These are phyloP conservation scores for Drosophila anceps DNA, from an alignment of 2,888 invertebrate species.

Conservation along the genomic window DNA sequence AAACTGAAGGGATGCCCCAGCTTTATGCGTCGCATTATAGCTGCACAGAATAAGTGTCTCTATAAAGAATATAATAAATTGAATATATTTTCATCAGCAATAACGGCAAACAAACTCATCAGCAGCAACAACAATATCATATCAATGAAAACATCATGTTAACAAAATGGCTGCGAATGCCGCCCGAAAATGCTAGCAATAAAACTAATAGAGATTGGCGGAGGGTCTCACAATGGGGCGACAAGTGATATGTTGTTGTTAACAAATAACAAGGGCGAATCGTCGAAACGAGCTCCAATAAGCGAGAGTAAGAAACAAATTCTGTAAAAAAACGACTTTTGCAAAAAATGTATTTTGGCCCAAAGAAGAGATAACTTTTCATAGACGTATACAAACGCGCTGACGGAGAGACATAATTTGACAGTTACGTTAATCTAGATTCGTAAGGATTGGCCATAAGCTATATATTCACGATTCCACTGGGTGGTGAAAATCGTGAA, in stretches of 20 bases:
- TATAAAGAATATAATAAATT: constrained; percentile 76
- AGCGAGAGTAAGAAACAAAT: neutral
- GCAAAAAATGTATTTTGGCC: neutral
- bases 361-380: neutral
- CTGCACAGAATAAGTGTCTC: constrained; percentile 75
- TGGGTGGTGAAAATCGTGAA: too few relatives aligned
- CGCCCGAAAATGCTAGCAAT: constrained; percentile 46
- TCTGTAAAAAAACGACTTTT: neutral
- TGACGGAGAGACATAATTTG: neutral
- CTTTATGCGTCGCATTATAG: constrained; percentile 63
- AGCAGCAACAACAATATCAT: constrained; percentile 45
- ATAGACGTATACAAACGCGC: neutral
- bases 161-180: constrained; percentile 69
- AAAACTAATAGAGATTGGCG: constrained; percentile 43
- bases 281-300: constrained; percentile 4
- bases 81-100: constrained; percentile 79
- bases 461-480: too few relatives aligned
- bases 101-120: constrained; percentile 66
- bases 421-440: too few relatives aligned
- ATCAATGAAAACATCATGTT: constrained; percentile 70
- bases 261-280: constrained; percentile 49
- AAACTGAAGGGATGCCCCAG: constrained; percentile 46
- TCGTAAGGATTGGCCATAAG: too few relatives aligned
- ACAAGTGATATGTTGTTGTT: constrained; percentile 68
- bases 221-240: constrained; percentile 39